Conservation (phyloP, 2,113 vertebrate genomes). For the Macrotis lagotis region DNA sequence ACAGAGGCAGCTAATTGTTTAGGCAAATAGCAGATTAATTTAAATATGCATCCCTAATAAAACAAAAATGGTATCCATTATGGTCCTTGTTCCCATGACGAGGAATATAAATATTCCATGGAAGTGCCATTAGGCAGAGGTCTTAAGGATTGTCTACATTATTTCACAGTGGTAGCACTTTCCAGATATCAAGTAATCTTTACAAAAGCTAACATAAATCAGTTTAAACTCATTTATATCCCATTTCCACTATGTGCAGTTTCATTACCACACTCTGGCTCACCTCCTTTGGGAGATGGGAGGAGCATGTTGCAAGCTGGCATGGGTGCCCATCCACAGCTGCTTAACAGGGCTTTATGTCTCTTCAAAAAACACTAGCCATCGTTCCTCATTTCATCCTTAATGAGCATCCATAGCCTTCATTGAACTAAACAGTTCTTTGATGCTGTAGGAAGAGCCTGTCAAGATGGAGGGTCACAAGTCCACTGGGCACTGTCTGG, state of each 20-base stretch:
- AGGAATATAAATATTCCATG: conserved; percentile 87
- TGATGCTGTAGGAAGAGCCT: conserved; percentile 45
- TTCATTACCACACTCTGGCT: conserved; percentile 88
- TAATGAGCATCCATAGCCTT: conserved; percentile 68
- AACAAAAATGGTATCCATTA: conserved; percentile 89
- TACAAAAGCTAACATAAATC: conserved; percentile 88
- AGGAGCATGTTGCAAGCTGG: conserved; percentile 80
- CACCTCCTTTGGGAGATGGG: conserved; percentile 79
- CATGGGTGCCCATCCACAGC: conserved; percentile 82
- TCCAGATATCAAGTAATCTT: conserved; percentile 85
- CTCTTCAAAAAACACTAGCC: conserved; percentile 76
- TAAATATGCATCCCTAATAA: conserved; percentile 92
- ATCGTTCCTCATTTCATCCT: conserved; percentile 82
- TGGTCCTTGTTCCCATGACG: conserved; percentile 84
- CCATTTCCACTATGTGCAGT: conserved; percentile 85
- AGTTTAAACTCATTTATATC: conserved; percentile 88
- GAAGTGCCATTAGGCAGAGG: conserved; percentile 87
- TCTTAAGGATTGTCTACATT: conserved; percentile 86
- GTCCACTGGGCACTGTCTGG: conserved; percentile 3
- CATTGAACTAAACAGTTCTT: conserved; percentile 50
- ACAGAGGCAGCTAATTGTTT: conserved; percentile 89
- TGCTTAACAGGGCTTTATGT: conserved; percentile 79
- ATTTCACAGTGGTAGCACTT: conserved; percentile 87
- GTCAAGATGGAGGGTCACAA: conserved; percentile 50
- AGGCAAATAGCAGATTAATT: conserved; percentile 92